These are phyloP conservation scores for Craseonycteris thonglongyai DNA, from an alignment of 2,113 vertebrate genomes.

Conservation along the genomic window DNA sequence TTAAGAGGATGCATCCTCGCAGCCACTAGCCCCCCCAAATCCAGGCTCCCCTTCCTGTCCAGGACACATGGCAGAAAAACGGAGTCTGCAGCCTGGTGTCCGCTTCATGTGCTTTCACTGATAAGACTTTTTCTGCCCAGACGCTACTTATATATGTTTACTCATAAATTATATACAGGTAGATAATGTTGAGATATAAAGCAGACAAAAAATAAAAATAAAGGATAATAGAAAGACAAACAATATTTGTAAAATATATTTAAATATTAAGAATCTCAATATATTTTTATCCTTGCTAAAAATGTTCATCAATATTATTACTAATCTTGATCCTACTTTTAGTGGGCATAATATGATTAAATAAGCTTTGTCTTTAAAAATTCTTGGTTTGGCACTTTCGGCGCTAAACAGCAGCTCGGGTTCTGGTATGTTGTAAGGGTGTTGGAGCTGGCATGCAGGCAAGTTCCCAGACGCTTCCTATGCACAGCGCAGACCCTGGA, in stretches of 20 bases:
- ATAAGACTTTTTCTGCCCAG: background rate
- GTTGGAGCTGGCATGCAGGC: accelerated
- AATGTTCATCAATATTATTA: background rate
- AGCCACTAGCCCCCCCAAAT: accelerated
- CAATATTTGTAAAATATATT: background rate
- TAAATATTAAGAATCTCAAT: background rate
- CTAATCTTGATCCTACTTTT: too few species aligned
- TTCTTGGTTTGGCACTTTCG: background rate
- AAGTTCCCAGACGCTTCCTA: background rate
- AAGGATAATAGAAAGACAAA: background rate
- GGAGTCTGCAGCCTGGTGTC: accelerated
- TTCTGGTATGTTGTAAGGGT: background rate
- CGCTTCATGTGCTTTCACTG: background rate
- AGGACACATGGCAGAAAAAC: background rate
- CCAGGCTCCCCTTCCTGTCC: background rate
- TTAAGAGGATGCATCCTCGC: too few species aligned
- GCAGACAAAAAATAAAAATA: background rate
- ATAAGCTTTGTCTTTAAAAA: background rate
- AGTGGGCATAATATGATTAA: background rate
- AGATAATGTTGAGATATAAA: accelerated
- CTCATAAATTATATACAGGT: too few species aligned
- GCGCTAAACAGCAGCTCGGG: background rate
- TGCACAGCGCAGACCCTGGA: too few species aligned
- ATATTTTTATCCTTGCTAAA: background rate
- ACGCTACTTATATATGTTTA: accelerated